Conservation (phyloP, 2,888 invertebrate species). For the Zeuzera pyrina region DNA sequence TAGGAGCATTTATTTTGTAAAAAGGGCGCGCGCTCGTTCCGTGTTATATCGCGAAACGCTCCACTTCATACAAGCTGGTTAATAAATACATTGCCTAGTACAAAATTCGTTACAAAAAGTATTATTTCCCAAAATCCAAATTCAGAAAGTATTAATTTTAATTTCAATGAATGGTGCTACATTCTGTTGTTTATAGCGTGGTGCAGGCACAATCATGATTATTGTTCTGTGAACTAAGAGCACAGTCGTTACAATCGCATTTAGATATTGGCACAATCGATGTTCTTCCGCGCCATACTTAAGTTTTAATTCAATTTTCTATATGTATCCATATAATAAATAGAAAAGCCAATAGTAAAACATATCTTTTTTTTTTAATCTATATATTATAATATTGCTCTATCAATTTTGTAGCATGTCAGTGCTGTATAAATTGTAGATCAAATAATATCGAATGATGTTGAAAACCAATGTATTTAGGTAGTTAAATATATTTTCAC, state of each 20-base stretch:
- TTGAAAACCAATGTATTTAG: too few relatives aligned
- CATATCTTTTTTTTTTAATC: too few relatives aligned
- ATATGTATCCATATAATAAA: too few relatives aligned
- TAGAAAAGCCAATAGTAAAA: too few relatives aligned
- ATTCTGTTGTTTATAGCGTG: constrained; percentile 30
- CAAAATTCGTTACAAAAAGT: constrained; percentile 64
- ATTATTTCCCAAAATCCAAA: constrained; percentile 66
- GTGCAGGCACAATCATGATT: constrained; percentile 31
- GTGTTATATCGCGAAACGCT: constrained; percentile 33
- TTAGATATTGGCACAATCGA: constrained; percentile 42
- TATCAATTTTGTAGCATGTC: too few relatives aligned
- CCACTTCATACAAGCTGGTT: constrained; percentile 36
- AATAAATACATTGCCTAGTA: constrained; percentile 57
- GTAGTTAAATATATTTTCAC: too few relatives aligned
- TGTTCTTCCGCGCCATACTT: constrained; percentile 60
- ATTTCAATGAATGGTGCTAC: constrained; percentile 50
- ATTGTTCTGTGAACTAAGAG: constrained; percentile 6
- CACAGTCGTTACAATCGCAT: constrained; percentile 7
- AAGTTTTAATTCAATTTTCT: too few relatives aligned
- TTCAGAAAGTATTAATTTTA: constrained; percentile 64
- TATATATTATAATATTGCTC: too few relatives aligned
- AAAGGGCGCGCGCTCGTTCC: constrained; percentile 33
- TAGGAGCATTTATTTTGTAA: constrained; percentile 63
- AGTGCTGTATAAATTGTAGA: too few relatives aligned
- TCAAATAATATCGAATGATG: too few relatives aligned